phyloP scores from a whole-genome alignment of 2,888 invertebrate genomes.

The Agriopis marginaria region DNA sequence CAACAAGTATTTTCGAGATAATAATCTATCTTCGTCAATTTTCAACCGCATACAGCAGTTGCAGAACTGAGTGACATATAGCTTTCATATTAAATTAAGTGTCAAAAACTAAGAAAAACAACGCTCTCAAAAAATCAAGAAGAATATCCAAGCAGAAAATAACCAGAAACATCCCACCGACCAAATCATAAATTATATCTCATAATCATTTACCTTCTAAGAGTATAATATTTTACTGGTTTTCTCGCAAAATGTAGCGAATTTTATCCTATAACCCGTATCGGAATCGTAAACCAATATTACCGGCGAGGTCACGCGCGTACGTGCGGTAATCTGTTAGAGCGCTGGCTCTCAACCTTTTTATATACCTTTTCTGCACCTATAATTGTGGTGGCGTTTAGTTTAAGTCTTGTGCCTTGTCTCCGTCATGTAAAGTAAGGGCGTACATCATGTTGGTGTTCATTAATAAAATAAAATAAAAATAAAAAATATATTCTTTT shows the following conservation, averaged over 20 bases:
- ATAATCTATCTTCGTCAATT: too few species aligned
- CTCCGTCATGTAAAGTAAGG: too few species aligned
- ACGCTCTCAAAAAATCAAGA: background rate
- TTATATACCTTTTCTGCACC: too few species aligned
- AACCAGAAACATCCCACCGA: background rate
- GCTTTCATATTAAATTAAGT: too few species aligned
- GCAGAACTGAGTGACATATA: too few species aligned
- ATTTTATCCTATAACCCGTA: constrained; percentile 38
- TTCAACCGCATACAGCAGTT: too few species aligned
- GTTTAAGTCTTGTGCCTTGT: too few species aligned
- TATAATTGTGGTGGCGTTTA: too few species aligned
- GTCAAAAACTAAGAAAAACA: too few species aligned
- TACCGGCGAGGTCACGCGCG: constrained; percentile 47
- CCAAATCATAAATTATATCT: constrained; percentile 22
- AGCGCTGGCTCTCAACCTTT: background rate
- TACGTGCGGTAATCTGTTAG: constrained; percentile 63
- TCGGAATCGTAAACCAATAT: constrained; percentile 46
- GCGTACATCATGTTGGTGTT: too few species aligned
- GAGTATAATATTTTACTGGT: constrained; percentile 30
- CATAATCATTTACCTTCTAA: constrained; percentile 34
- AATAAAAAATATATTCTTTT: background rate
- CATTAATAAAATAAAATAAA: too few species aligned
- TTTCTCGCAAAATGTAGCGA: constrained; percentile 35
- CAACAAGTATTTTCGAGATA: too few species aligned
- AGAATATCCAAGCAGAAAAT: background rate